These are phyloP conservation scores for Zelleria hepariella DNA, from an alignment of 2,888 invertebrate genomes.

Conservation along the genomic window DNA sequence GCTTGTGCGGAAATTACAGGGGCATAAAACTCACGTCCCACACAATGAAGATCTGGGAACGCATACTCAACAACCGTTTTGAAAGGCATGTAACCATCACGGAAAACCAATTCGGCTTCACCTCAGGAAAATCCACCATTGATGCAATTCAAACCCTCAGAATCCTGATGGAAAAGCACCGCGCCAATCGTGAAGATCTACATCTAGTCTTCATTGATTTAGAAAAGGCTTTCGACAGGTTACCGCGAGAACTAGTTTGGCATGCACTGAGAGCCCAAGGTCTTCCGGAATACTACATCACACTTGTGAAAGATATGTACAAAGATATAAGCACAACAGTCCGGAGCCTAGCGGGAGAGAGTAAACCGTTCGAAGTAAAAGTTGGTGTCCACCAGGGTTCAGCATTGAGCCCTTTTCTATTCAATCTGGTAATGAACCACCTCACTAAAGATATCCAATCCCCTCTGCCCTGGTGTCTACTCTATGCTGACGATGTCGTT, in stretches of 20 bases:
- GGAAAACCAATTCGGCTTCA: slow-evolving; percentile 1
- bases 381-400: slow-evolving; percentile 13
- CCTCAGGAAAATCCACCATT: neutral
- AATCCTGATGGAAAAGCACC: slow-evolving; percentile 11
- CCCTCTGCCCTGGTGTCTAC: neutral
- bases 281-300: neutral
- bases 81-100: neutral
- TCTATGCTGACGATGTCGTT: neutral
- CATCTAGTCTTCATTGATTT: slow-evolving; percentile 6
- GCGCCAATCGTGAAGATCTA: slow-evolving; percentile 9
- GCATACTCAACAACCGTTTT: neutral
- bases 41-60: neutral
- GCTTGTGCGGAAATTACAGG: slow-evolving; percentile 2
- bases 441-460: slow-evolving; percentile 4
- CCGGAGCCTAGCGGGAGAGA: slow-evolving; percentile 5
- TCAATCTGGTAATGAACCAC: slow-evolving; percentile 9
- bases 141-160: slow-evolving; percentile 9
- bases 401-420: slow-evolving; percentile 9
- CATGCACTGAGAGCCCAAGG: neutral
- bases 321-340: neutral
- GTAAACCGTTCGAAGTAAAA: slow-evolving; percentile 6
- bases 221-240: slow-evolving; percentile 12
- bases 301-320: neutral
- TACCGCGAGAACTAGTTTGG: neutral
- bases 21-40: slow-evolving; percentile 3